Evolutionary conservation across 2,797 vertebrate genomes (phyloP).

Genomic region (Rhinophrynus dorsalis): DNA sequence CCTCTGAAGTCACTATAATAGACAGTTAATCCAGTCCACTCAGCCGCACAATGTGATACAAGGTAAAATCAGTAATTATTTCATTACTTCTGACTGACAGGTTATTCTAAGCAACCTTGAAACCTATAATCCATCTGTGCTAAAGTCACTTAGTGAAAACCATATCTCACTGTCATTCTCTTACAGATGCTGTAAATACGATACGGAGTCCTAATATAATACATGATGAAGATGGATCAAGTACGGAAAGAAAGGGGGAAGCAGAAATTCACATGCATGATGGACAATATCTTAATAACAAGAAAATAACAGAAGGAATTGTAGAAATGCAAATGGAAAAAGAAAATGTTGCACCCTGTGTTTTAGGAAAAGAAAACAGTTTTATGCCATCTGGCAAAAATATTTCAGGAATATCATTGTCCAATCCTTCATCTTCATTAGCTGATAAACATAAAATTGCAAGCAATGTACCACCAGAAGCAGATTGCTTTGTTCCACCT

Average conservation of each 20-base stretch:
- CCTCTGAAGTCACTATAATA: not conserved
- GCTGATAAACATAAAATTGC: too few species aligned
- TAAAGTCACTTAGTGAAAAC: not conserved
- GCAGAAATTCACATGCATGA: not conserved
- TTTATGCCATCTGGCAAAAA: not conserved
- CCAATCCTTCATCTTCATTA: not conserved
- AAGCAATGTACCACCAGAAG: not conserved
- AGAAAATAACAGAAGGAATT: not conserved
- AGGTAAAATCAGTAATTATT: not conserved
- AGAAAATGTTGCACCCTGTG: not conserved
- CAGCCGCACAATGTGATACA: not conserved
- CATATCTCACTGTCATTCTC: not conserved
- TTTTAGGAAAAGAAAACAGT: not conserved
- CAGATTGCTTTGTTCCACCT: not conserved
- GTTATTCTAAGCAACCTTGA: not conserved
- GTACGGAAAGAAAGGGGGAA: not conserved
- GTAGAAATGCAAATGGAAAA: not conserved
- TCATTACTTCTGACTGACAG: not conserved
- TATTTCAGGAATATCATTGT: not conserved
- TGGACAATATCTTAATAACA: too few species aligned
- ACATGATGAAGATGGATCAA: not conserved
- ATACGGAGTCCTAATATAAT: not conserved
- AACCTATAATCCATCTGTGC: not conserved
- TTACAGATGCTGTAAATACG: slow-evolving; percentile 16
- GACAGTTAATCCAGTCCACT: not conserved